Evolutionary conservation across 2,888 invertebrate genomes (phyloP).

Genomic region (Callinectes sapidus): DNA sequence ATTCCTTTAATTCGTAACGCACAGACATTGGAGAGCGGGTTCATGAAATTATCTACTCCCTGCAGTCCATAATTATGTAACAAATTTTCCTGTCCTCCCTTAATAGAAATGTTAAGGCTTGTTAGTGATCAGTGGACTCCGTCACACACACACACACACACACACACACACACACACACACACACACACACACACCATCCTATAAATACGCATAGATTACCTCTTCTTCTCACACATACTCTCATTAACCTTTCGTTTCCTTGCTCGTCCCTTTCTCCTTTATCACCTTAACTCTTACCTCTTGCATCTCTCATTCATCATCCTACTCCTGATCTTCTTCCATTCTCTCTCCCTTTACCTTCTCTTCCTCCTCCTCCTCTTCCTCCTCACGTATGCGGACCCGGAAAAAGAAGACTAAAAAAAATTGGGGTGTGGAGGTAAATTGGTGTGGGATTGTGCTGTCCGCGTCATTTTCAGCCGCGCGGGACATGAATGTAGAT

Average conservation of each 20-base stretch:
- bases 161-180: constrained; percentile 25
- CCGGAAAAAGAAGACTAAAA: not conserved
- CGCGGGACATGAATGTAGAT: constrained; percentile 2
- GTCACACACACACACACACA: not conserved
- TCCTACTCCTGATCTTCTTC: not conserved
- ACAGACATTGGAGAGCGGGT: too few relatives aligned
- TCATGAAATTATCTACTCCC: too few relatives aligned
- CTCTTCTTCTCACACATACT: not conserved
- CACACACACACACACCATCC: constrained; percentile 6
- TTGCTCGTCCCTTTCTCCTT: not conserved
- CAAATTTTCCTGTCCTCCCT: not conserved
- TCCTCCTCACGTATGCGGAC: not conserved
- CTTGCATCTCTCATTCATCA: not conserved
- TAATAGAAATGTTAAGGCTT: not conserved
- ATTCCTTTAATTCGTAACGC: too few relatives aligned
- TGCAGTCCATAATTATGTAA: not conserved
- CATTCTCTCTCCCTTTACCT: not conserved
- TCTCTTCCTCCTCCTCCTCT: not conserved
- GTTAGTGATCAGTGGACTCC: not conserved
- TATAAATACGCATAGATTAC: not conserved
- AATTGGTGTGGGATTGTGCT: not conserved
- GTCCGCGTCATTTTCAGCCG: not conserved
- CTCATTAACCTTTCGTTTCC: not conserved
- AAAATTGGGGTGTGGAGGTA: not conserved
- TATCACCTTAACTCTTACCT: not conserved